Conservation (phyloP, 2,113 vertebrate species). For the Otus sunia region DNA sequence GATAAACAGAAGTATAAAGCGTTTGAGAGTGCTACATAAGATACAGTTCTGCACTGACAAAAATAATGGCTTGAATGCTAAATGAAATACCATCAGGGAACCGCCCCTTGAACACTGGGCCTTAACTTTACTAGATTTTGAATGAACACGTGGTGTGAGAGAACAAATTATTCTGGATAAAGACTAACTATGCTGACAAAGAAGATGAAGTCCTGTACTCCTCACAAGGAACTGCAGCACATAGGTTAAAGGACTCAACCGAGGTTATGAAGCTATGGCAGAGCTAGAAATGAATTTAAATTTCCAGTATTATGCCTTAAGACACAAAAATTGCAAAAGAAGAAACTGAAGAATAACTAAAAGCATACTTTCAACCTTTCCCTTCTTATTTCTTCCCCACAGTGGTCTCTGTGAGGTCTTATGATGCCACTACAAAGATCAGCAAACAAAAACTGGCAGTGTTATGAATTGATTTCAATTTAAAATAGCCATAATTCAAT, state of each 20-base stretch:
- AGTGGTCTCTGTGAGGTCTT: slow-evolving; percentile 22
- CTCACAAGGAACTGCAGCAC: neutral
- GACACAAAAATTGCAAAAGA: neutral
- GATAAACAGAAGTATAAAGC: neutral
- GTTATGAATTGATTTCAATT: slow-evolving; percentile 37
- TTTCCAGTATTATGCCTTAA: neutral
- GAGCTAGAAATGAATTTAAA: neutral
- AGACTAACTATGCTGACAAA: neutral
- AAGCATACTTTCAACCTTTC: neutral
- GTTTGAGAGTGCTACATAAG: neutral
- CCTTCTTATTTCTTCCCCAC: neutral
- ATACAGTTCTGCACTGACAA: neutral
- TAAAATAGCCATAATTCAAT: slow-evolving; percentile 51
- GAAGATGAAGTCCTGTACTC: neutral
- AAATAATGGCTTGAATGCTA: neutral
- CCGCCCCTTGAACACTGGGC: neutral
- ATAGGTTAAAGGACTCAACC: neutral
- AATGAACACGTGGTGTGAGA: neutral
- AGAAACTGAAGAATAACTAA: neutral
- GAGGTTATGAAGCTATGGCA: rapidly evolving
- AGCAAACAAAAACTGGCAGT: neutral
- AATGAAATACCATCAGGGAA: neutral
- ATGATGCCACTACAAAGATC: slow-evolving; percentile 4
- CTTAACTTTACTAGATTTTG: neutral
- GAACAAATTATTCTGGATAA: neutral